Evolutionary conservation across 1,140 invertebrate genomes (phyloP).

Genomic region (Neotoxoptera formosana): DNA sequence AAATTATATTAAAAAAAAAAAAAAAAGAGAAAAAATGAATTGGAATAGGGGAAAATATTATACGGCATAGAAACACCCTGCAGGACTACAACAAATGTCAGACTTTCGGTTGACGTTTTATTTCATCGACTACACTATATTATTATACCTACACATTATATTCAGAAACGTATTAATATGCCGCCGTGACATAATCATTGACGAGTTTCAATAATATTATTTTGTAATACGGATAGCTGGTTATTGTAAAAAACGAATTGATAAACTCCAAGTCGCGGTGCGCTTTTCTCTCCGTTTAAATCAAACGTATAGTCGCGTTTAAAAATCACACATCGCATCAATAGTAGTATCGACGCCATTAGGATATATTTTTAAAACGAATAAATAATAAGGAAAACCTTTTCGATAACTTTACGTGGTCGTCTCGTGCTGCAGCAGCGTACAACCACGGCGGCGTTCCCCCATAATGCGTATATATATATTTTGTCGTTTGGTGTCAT

Average conservation of each 20-base stretch:
- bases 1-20: not conserved
- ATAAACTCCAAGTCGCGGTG: not conserved
- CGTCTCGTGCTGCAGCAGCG: too few relatives aligned
- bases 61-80: not conserved
- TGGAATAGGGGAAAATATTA: not conserved
- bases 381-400: not conserved
- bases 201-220: not conserved
- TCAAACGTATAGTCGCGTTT: not conserved
- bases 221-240: not conserved
- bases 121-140: not conserved
- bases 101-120: not conserved
- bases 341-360: not conserved
- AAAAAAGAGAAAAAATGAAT: not conserved
- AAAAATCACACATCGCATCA: not conserved
- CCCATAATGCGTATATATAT: not conserved
- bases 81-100: not conserved
- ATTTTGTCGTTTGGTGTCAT: conserved; percentile 13
- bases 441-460: too few relatives aligned
- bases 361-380: not conserved
- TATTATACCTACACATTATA: not conserved
- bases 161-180: not conserved
- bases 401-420: not conserved
- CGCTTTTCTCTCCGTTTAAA: not conserved
- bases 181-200: not conserved
- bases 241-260: not conserved